Conservation (phyloP, 2,888 invertebrate species). For the Lasioglossum malachurum region DNA sequence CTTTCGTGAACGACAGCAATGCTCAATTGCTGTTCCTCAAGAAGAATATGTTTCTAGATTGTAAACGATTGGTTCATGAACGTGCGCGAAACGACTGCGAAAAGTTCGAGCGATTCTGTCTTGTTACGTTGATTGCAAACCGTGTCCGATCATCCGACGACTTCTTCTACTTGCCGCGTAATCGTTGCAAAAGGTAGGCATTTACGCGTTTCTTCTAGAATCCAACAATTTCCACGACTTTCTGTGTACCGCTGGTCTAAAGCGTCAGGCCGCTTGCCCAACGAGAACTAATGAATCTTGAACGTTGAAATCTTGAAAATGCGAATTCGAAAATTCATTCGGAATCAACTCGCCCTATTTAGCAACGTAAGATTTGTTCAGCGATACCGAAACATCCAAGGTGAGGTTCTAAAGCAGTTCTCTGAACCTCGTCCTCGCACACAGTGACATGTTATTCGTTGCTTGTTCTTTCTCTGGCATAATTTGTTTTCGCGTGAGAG, state of each 20-base stretch:
- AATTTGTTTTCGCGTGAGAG: background rate
- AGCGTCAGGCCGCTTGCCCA: background rate
- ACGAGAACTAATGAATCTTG: background rate
- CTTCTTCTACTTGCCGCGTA: background rate
- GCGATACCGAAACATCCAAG: background rate
- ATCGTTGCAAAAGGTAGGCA: background rate
- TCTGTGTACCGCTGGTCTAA: background rate
- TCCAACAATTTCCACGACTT: background rate
- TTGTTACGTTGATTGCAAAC: background rate
- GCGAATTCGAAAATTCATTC: background rate
- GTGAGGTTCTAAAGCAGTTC: background rate
- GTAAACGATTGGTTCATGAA: no score
- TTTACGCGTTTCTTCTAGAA: background rate
- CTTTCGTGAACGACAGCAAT: no score
- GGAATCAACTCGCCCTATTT: background rate
- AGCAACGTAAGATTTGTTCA: background rate
- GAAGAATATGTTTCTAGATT: background rate
- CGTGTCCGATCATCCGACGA: background rate
- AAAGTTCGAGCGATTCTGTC: background rate
- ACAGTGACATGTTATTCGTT: background rate
- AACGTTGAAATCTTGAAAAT: background rate
- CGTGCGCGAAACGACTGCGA: no score
- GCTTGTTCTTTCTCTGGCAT: background rate
- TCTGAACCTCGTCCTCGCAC: background rate
- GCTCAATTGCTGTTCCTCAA: no score